Evolutionary conservation across 2,888 invertebrate genomes (phyloP), one percentile per base, ranked within the genome.

Genomic region (Cerastoderma edule): DNA sequence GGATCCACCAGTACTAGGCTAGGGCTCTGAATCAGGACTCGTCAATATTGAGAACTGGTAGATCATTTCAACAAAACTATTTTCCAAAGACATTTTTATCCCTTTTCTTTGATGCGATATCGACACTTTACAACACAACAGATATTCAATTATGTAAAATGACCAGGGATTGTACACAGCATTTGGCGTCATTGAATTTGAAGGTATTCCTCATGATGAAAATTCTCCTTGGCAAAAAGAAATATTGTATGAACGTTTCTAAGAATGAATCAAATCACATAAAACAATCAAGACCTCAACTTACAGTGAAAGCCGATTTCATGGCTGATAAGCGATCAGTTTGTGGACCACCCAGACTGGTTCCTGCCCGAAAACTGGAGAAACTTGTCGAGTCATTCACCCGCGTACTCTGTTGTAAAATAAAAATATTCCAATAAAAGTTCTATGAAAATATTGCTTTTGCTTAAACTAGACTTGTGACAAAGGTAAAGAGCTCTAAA

Each of bases 321-420:
- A 98, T 96, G 0, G 98, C 96, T 5, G 96, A 94, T 68, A 98
- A 94, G 30, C 98, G 94, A 93, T 98, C 97, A 19, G 97, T 96
- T 78, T 97, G 97, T 2, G 98, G 97, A 0, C 98, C 97, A 46
- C 24, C 80, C 4, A 83, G 63, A 19, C 72, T 86, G 35, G 85
- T 92, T 92, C 65, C 81, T 10, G 87, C 79, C 66, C 87, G 73
- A 74, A 79, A 88, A 74, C 87, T 86, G 46, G 83, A 84, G 54
- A 87, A 80, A 75, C 87, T 89, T 27, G 87, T 87, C 4, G 88
- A 86, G 68, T 89, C 90, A 69, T 89, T 89, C 0, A 88, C 82
- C 44, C 83, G 75, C 1, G 88, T 87, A 69, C 89, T 88, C 90
- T 89, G 80, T n/a, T 72, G 77, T 30, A 39, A 2, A 22, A 1